phyloP scores from a whole-genome alignment of 2,888 invertebrate species.

The Asteroscopus sphinx region DNA sequence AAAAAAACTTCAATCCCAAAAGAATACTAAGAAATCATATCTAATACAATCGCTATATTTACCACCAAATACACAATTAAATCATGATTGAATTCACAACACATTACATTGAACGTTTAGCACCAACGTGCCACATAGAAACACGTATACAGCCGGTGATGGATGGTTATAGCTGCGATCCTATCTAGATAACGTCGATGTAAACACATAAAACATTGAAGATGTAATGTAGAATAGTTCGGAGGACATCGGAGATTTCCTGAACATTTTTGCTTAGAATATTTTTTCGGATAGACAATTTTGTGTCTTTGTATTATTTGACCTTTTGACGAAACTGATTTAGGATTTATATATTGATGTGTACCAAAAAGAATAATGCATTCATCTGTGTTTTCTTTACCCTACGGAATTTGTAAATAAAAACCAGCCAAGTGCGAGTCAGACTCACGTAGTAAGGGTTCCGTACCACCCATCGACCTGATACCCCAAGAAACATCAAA shows the following conservation, averaged over 20 bases:
- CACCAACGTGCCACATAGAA: constrained; percentile 15
- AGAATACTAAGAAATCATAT: no score
- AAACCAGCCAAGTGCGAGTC: no score
- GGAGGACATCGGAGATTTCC: constrained; percentile 26
- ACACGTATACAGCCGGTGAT: constrained; percentile 28
- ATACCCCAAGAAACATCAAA: no score
- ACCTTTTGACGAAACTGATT: constrained; percentile 12
- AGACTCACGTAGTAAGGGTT: no score
- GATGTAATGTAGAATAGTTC: constrained; percentile 20
- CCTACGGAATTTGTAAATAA: no score
- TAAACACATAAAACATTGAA: constrained; percentile 30
- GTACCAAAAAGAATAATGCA: no score
- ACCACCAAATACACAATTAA: constrained; percentile 17
- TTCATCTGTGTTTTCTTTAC: no score
- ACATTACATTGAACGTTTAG: constrained; percentile 38
- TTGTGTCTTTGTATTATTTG: constrained; percentile 6
- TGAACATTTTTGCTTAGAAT: constrained; percentile 1
- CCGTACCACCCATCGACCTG: no score
- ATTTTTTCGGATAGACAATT: constrained; percentile 4
- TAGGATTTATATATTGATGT: constrained; percentile 14
- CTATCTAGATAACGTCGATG: constrained; percentile 16
- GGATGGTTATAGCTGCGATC: constrained; percentile 41
- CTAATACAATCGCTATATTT: constrained; percentile 30
- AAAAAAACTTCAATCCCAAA: constrained; percentile 19
- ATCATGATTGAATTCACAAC: constrained; percentile 18